phyloP scores from a whole-genome alignment of 37 sponge, comb jelly and placozoan species.

The Mnemiopsis leidyi region DNA sequence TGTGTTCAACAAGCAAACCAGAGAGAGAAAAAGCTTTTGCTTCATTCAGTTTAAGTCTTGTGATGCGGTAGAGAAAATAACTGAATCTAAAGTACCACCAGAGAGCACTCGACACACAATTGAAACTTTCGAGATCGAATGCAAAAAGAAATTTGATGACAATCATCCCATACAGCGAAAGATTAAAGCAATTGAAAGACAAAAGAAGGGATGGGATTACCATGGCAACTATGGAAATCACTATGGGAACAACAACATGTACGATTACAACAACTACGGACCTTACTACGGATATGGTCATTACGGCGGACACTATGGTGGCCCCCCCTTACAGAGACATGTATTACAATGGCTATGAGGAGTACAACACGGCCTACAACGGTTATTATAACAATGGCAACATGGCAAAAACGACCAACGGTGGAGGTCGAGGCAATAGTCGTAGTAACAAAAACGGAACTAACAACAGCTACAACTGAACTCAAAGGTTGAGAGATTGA shows the following conservation, averaged over 20 bases:
- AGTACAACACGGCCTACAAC: conserved; percentile 31
- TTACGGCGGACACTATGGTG: conserved; percentile 7
- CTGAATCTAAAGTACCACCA: conserved; percentile 10
- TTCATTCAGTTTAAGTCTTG: conserved; percentile 29
- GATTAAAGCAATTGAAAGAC: conserved; percentile 29
- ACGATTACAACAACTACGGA: background rate
- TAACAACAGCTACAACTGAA: background rate
- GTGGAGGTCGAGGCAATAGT: background rate
- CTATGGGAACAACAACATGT: background rate
- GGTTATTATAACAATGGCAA: conserved; percentile 31
- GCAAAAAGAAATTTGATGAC: conserved; percentile 59
- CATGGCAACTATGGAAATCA: conserved; percentile 25
- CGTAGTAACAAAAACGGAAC: background rate
- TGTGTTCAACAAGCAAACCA: conserved; percentile 51
- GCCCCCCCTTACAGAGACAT: background rate
- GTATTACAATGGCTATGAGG: conserved; percentile 54
- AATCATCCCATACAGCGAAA: conserved; percentile 52
- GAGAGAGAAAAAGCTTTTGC: conserved; percentile 49
- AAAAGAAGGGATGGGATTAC: conserved; percentile 6
- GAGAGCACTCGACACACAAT: conserved; percentile 38
- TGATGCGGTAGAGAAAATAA: conserved; percentile 43
- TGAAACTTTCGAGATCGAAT: conserved; percentile 26
- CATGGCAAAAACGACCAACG: background rate
- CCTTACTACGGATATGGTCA: background rate
- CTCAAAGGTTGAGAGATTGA: background rate